Evolutionary conservation across 2,888 invertebrate species (phyloP).

Genomic region (Tenthredo distinguenda): DNA sequence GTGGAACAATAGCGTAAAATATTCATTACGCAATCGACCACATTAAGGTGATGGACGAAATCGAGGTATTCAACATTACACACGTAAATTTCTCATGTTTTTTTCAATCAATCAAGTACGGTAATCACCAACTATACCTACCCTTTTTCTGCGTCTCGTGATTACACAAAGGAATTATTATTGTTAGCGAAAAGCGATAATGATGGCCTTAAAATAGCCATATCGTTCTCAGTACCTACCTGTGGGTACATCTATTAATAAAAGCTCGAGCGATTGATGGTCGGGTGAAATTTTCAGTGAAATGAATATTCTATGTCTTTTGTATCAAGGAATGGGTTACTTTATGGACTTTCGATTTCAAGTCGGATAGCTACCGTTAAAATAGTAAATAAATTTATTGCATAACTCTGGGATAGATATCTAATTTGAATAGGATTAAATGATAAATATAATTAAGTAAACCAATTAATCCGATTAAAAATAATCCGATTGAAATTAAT

Average conservation of each 20-base stretch:
- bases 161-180: slow-evolving; percentile 5
- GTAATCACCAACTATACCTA: not conserved
- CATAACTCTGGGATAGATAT: not conserved
- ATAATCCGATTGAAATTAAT: slow-evolving; percentile 25
- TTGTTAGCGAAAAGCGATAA: not conserved
- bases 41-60: not conserved
- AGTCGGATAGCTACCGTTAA: not conserved
- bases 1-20: slow-evolving; percentile 17
- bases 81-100: not conserved
- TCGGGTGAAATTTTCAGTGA: not conserved
- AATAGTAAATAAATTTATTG: not conserved
- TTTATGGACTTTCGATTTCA: not conserved
- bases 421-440: slow-evolving; percentile 1
- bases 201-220: not conserved
- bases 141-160: not conserved
- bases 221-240: not conserved
- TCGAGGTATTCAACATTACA: not conserved
- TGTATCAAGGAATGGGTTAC: not conserved
- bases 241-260: not conserved
- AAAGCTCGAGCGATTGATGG: not conserved
- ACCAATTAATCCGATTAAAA: slow-evolving; percentile 10
- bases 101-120: slow-evolving; percentile 12
- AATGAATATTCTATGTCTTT: not conserved
- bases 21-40: slow-evolving; percentile 9
- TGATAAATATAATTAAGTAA: not conserved